A percentile compares a stretch with the other conserved stretches of the same genome.
Conservation (phyloP, 2,113 vertebrate species). For the Scatophagus argus region DNA sequence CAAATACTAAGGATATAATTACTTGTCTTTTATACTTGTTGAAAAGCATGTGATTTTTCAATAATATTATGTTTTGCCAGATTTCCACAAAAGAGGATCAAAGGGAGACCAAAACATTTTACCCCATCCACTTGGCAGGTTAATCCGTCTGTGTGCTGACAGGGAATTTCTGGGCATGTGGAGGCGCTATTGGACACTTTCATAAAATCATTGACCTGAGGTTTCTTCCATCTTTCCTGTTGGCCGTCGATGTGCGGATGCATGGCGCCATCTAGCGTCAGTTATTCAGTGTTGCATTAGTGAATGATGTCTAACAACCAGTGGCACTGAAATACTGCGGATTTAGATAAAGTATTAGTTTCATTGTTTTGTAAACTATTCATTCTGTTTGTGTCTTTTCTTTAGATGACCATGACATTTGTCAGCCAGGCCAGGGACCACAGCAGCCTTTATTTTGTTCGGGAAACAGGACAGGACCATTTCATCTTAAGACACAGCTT, state of each 20-base stretch:
- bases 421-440: neutral
- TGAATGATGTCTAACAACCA: neutral
- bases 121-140: neutral
- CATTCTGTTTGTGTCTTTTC: neutral
- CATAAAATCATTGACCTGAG: neutral
- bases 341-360: neutral
- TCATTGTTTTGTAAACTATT: neutral
- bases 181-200: neutral
- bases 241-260: neutral
- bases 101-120: neutral
- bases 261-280: slow-evolving; percentile 61
- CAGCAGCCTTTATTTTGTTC: neutral
- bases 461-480: neutral
- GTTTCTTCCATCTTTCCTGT: neutral
- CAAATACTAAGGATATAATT: neutral
- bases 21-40: neutral
- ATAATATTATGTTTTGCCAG: neutral
- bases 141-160: neutral
- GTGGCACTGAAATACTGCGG: neutral
- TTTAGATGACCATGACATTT: neutral
- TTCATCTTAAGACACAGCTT: neutral
- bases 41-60: neutral
- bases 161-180: neutral
- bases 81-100: neutral
- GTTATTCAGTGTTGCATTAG: neutral